Conservation (phyloP, 2,888 invertebrate genomes). For the Diaphora mendica region DNA sequence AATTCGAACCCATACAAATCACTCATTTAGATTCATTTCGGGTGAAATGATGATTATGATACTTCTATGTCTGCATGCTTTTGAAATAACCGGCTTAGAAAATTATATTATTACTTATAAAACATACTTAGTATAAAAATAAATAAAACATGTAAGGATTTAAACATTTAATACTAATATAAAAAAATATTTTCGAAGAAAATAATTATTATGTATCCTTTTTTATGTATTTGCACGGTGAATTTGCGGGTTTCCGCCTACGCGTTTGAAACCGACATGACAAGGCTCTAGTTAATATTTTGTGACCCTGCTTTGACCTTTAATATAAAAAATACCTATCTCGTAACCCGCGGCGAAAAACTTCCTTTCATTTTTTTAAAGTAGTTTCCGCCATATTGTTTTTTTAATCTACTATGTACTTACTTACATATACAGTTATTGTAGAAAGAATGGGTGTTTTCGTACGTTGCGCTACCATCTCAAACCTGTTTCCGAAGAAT, state of each 20-base stretch:
- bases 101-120: background rate
- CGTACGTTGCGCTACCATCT: background rate
- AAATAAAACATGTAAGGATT: no score
- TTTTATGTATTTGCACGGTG: background rate
- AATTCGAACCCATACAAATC: background rate
- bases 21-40: background rate
- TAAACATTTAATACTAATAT: no score
- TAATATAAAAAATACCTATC: background rate
- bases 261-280: background rate
- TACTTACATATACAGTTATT: background rate
- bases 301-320: background rate
- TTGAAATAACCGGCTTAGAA: background rate
- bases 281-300: background rate
- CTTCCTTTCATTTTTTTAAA: background rate
- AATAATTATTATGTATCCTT: background rate
- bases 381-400: background rate
- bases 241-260: background rate
- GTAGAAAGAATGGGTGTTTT: background rate
- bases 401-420: background rate
- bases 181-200: background rate
- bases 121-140: background rate
- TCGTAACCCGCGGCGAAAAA: background rate
- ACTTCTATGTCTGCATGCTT: background rate
- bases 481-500: background rate
- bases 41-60: background rate